Conservation (phyloP, 2,113 vertebrate species). For the Illadopsis cleaveri region DNA sequence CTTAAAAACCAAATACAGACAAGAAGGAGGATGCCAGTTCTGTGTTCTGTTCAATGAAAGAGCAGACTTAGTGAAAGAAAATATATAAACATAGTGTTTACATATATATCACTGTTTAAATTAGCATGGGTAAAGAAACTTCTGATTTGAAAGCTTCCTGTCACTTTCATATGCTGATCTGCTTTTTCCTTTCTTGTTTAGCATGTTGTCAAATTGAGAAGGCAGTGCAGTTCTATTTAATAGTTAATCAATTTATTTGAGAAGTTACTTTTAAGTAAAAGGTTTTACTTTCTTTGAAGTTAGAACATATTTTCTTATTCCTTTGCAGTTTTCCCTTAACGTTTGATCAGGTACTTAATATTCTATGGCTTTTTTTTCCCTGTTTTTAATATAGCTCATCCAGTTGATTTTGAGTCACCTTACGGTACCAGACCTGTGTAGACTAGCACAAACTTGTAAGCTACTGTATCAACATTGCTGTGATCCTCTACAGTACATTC, state of each 20-base stretch:
- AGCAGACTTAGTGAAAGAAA: background rate
- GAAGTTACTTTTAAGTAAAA: background rate
- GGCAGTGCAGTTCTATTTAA: background rate
- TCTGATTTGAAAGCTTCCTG: constrained; percentile 13
- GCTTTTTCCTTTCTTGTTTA: background rate
- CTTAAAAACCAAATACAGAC: background rate
- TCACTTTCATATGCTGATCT: constrained; percentile 1
- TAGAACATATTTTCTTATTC: background rate
- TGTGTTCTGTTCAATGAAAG: background rate
- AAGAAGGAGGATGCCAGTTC: background rate
- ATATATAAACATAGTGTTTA: constrained; percentile 44
- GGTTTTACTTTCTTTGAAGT: background rate
- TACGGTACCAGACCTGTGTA: constrained; percentile 92
- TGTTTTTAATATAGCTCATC: constrained; percentile 85
- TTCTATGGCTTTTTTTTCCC: constrained; percentile 12
- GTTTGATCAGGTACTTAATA: no score
- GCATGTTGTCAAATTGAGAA: background rate
- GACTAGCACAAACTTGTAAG: constrained; percentile 95
- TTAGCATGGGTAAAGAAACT: constrained; percentile 12
- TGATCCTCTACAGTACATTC: constrained; percentile 95
- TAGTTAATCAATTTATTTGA: constrained; percentile 6
- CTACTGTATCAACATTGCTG: constrained; percentile 95
- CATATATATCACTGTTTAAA: constrained; percentile 35
- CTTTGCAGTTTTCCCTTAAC: background rate
- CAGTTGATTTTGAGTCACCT: constrained; percentile 97